Conservation (phyloP, 1,140 invertebrate genomes). For the Chlorops oryzae region DNA sequence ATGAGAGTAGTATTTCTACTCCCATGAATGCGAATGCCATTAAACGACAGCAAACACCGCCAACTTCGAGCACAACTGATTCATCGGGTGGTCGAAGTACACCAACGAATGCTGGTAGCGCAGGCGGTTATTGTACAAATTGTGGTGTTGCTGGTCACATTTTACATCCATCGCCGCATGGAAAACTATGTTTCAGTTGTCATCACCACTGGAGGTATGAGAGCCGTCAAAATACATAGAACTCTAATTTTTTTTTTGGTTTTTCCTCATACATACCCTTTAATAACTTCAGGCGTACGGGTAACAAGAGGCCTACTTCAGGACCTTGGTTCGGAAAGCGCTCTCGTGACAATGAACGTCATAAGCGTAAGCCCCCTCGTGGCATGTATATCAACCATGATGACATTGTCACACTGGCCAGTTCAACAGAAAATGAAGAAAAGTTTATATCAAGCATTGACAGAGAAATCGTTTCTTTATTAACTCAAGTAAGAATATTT, state of each 20-base stretch:
- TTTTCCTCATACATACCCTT: conserved; percentile 1
- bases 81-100: conserved; percentile 1
- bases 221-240: conserved; percentile 3
- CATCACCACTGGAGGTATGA: conserved; percentile 47
- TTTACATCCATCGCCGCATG: conserved; percentile 37
- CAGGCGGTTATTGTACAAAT: conserved; percentile 40
- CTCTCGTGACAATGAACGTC: conserved; percentile 56
- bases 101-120: background rate
- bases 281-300: conserved; percentile 59
- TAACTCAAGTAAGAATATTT: conserved; percentile 85
- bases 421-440: conserved; percentile 45
- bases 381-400: conserved; percentile 97
- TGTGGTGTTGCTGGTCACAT: conserved; percentile 44
- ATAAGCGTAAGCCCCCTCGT: conserved; percentile 86
- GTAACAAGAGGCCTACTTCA: conserved; percentile 66
- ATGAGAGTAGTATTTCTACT: conserved; percentile 2
- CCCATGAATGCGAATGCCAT: conserved; percentile 3
- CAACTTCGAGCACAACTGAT: conserved; percentile 5
- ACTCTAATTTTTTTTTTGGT: conserved; percentile 7
- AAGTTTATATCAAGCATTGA: conserved; percentile 85
- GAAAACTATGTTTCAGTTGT: conserved; percentile 45
- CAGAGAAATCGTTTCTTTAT: conserved; percentile 85
- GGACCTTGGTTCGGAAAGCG: conserved; percentile 53
- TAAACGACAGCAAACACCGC: conserved; percentile 22
- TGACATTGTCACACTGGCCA: conserved; percentile 83